Conservation (phyloP, 2,888 invertebrate species). For the Entomobrya multifasciata region DNA sequence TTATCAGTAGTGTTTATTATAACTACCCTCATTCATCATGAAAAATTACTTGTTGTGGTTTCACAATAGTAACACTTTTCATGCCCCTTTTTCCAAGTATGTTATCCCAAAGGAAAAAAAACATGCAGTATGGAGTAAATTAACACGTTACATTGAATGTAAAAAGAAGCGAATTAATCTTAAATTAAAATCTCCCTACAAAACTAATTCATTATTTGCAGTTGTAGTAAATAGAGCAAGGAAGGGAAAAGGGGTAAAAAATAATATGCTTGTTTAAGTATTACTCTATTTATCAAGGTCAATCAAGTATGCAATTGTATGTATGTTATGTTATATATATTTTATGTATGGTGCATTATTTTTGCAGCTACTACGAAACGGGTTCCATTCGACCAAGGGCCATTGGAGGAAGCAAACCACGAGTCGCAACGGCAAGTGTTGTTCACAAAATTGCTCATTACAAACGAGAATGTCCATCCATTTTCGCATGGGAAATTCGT, state of each 20-base stretch:
- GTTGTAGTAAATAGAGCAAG: not conserved
- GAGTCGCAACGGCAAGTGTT: constrained; percentile 96
- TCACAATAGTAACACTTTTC: too few species aligned
- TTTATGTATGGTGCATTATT: too few species aligned
- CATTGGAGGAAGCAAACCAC: constrained; percentile 97
- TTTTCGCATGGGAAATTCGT: constrained; percentile 99
- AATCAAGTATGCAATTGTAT: too few species aligned
- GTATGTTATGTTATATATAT: too few species aligned
- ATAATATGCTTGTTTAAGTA: too few species aligned
- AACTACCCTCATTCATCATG: not conserved
- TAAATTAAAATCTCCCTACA: constrained; percentile 5
- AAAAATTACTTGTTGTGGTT: not conserved
- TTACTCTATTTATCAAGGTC: too few species aligned
- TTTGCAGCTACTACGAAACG: constrained; percentile 95
- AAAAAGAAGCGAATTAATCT: constrained; percentile 25
- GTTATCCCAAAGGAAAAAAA: constrained; percentile 8
- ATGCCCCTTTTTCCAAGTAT: too few species aligned
- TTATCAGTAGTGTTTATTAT: not conserved
- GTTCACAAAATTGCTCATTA: constrained; percentile 97
- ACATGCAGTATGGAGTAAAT: constrained; percentile 7
- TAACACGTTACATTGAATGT: constrained; percentile 1
- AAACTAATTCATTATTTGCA: not conserved
- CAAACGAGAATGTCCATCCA: constrained; percentile 98
- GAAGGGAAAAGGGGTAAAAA: not conserved
- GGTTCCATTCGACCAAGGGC: constrained; percentile 98